phyloP scores from a whole-genome alignment of 2,113 vertebrate genomes.

The Brevimyrus niger region DNA sequence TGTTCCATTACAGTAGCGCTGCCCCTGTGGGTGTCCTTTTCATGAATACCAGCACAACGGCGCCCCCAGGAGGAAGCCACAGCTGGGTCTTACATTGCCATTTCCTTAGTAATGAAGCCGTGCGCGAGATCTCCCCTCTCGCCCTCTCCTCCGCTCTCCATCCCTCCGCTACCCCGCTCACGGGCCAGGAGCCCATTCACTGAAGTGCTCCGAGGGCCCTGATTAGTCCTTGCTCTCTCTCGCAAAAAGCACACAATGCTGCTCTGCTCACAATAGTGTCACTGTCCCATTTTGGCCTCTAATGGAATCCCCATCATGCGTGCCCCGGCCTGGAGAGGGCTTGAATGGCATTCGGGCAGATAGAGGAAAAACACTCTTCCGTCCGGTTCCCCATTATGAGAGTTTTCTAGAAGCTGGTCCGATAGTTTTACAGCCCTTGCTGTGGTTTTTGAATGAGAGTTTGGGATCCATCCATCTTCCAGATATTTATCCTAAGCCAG shows the following conservation, averaged over 20 bases:
- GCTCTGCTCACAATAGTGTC: slow-evolving; percentile 66
- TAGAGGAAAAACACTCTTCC: slow-evolving; percentile 27
- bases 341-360: slow-evolving; percentile 27
- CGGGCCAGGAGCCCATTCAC: slow-evolving; percentile 42
- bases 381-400: slow-evolving; percentile 11
- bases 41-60: background rate
- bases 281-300: slow-evolving; percentile 62
- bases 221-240: slow-evolving; percentile 54
- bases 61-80: background rate
- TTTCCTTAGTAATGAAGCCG: background rate
- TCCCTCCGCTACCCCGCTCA: slow-evolving; percentile 31
- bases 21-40: background rate
- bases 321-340: slow-evolving; percentile 33
- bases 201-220: slow-evolving; percentile 36
- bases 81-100: background rate
- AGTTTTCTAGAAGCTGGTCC: slow-evolving; percentile 10
- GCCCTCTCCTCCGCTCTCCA: background rate
- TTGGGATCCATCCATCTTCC: background rate
- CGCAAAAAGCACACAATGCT: slow-evolving; percentile 63
- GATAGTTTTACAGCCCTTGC: slow-evolving; percentile 31
- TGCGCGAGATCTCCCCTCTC: slow-evolving; percentile 10
- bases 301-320: slow-evolving; percentile 49
- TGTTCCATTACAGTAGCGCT: background rate
- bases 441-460: background rate
- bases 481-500: background rate